A percentile compares a stretch with the other conserved stretches of the same genome.
phyloP scores from a whole-genome alignment of 2,888 invertebrate species.

The Ophion obscuratus region DNA sequence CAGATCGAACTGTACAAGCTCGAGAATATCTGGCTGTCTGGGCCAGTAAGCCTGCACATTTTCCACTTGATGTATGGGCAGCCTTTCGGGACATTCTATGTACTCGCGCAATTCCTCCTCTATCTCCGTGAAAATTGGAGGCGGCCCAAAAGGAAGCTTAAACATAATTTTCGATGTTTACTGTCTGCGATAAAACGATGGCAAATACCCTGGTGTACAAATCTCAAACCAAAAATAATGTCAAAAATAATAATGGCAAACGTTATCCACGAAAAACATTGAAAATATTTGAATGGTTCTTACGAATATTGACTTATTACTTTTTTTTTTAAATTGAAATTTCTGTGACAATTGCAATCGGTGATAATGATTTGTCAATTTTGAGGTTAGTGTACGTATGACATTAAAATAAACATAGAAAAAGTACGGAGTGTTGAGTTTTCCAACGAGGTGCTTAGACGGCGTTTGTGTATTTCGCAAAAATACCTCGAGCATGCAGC shows the following conservation, averaged over 20 bases:
- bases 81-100: conserved; percentile 88
- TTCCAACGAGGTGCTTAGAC: not conserved
- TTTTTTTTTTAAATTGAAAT: not conserved
- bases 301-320: not conserved
- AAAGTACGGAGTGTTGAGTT: not conserved
- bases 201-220: not conserved
- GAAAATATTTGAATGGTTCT: not conserved
- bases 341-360: not conserved
- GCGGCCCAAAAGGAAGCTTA: conserved; percentile 84
- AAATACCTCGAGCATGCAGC: conserved; percentile 57
- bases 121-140: conserved; percentile 89
- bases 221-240: not conserved
- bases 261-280: not conserved
- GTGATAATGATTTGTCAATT: not conserved
- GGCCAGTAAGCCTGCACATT: conserved; percentile 89
- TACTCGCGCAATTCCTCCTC: conserved; percentile 88
- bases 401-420: not conserved
- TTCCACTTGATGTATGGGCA: conserved; percentile 90
- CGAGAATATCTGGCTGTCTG: conserved; percentile 85
- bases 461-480: not conserved
- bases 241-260: not conserved
- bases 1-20: conserved; percentile 85
- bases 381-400: not conserved
- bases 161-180: not conserved
- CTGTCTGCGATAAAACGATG: not conserved